These are phyloP conservation scores for Lasioglossum vierecki DNA, from an alignment of 2,888 invertebrate genomes.

Conservation along the genomic window DNA sequence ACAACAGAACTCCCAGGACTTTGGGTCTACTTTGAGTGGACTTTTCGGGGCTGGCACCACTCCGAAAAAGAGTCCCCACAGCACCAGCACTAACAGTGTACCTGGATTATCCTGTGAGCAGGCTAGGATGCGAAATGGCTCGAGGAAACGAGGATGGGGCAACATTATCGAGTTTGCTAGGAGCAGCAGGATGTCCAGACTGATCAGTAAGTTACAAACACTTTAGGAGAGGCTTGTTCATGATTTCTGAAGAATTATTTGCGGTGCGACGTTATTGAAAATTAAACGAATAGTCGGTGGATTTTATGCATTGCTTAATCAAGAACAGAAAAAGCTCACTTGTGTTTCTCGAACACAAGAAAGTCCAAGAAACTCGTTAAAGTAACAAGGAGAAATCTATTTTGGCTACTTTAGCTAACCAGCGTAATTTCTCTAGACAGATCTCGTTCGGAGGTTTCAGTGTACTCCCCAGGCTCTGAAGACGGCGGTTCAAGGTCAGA, in stretches of 20 bases:
- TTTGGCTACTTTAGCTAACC: background rate
- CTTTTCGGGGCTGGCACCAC: conserved; percentile 86
- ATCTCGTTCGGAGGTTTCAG: conserved; percentile 92
- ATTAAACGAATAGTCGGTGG: too few relatives aligned
- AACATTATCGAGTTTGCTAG: conserved; percentile 95
- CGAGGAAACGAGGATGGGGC: conserved; percentile 92
- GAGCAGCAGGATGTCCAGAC: conserved; percentile 91
- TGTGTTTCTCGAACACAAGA: background rate
- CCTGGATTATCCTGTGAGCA: conserved; percentile 76
- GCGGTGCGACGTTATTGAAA: too few relatives aligned
- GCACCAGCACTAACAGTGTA: conserved; percentile 82
- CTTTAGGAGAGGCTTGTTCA: background rate
- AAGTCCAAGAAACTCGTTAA: background rate
- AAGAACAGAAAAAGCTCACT: too few relatives aligned
- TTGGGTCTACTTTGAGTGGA: conserved; percentile 89
- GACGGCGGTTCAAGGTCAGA: conserved; percentile 88
- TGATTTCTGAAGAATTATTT: background rate
- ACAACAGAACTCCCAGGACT: conserved; percentile 85
- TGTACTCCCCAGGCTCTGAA: conserved; percentile 88
- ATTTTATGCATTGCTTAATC: too few relatives aligned
- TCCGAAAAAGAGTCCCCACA: conserved; percentile 84
- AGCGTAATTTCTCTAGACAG: conserved; percentile 72
- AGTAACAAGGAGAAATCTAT: too few relatives aligned
- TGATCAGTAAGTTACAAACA: conserved; percentile 87
- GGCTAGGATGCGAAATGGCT: conserved; percentile 61